A percentile compares a stretch with the other conserved stretches of the same genome.
Conservation (phyloP, 2,113 vertebrate species). For the Nettapus auritus region DNA sequence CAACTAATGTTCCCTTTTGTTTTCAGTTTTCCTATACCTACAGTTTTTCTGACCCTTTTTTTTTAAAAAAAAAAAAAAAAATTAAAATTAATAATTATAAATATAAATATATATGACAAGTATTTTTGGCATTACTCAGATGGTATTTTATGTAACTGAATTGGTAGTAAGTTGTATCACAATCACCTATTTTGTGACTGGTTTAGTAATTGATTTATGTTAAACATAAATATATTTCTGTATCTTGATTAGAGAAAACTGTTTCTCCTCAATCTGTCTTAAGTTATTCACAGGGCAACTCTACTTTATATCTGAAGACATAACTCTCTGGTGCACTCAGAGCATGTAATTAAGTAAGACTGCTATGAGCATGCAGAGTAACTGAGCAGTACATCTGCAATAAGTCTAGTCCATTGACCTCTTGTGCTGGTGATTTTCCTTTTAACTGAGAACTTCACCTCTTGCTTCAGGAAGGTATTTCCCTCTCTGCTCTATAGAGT, state of each 20-base stretch:
- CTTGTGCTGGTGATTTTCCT: neutral
- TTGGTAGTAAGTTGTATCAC: neutral
- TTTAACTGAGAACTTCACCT: neutral
- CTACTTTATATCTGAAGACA: neutral
- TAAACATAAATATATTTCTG: neutral
- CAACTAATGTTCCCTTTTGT: neutral
- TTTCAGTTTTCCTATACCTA: neutral
- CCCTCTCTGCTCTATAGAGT: neutral
- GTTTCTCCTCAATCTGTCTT: neutral
- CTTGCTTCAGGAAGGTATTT: neutral
- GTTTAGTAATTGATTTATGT: neutral
- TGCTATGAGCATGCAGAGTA: neutral
- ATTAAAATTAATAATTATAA: neutral
- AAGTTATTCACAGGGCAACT: neutral
- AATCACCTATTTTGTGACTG: neutral
- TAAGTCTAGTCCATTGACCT: neutral
- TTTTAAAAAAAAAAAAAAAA: neutral
- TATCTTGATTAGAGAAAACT: neutral
- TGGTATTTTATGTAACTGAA: neutral
- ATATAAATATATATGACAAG: neutral
- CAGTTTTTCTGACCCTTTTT: neutral
- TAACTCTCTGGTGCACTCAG: neutral
- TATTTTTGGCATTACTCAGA: neutral
- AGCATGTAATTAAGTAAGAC: neutral
- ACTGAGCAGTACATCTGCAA: neutral